Conservation (phyloP, 23 tunicate genomes). For the Diplosoma virens region DNA sequence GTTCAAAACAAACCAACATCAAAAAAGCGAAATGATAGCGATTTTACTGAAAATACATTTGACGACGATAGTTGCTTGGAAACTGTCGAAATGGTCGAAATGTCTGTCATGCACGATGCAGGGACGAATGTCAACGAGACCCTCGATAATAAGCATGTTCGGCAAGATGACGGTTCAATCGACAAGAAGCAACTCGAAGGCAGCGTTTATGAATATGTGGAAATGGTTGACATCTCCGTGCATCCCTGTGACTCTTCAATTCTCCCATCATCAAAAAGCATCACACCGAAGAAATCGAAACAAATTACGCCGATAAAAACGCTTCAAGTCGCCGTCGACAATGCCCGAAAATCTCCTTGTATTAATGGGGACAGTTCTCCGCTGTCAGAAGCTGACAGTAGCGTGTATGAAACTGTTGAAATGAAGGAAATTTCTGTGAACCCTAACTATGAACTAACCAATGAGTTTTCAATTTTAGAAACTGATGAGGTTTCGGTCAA, state of each 20-base stretch:
- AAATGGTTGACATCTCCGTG: conserved; percentile 45
- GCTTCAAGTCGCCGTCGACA: too few species aligned
- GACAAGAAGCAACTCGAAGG: background rate
- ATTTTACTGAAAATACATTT: too few species aligned
- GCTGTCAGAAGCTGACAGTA: too few species aligned
- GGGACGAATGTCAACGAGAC: background rate
- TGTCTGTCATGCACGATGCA: background rate
- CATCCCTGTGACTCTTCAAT: too few species aligned
- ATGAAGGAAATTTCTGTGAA: conserved; percentile 43
- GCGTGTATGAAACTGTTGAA: conserved; percentile 35
- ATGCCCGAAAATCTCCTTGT: too few species aligned
- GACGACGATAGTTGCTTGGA: conserved; percentile 8
- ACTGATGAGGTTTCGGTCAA: too few species aligned
- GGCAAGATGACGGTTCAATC: background rate
- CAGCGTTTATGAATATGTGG: conserved; percentile 39
- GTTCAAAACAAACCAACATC: background rate
- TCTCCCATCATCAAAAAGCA: too few species aligned
- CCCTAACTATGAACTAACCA: background rate
- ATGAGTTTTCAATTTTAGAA: background rate
- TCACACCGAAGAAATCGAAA: too few species aligned
- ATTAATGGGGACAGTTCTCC: too few species aligned
- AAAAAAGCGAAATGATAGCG: too few species aligned
- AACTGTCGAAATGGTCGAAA: conserved; percentile 35
- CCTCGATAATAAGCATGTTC: background rate
- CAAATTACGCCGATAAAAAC: too few species aligned